A percentile compares a stretch with the other conserved stretches of the same genome.
Evolutionary conservation across 2,797 vertebrate genomes (phyloP).

Genomic region (Uromys caudimaculatus): DNA sequence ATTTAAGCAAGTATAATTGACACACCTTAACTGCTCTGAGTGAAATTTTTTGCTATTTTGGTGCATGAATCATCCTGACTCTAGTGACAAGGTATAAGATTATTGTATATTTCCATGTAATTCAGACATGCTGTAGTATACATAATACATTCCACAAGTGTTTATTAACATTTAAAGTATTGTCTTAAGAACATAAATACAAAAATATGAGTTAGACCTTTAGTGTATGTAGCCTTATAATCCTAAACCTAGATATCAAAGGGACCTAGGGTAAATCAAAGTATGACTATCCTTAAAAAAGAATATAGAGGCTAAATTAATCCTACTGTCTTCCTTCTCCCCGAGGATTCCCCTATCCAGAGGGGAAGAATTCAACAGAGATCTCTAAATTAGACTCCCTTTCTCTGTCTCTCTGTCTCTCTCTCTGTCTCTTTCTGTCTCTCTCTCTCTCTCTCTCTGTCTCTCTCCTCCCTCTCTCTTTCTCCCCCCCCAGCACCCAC

Average conservation of each 20-base stretch:
- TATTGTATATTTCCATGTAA: neutral
- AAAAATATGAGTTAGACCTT: neutral
- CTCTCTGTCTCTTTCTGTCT: neutral
- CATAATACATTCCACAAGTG: neutral
- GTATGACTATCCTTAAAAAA: neutral
- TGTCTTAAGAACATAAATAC: neutral
- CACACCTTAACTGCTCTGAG: neutral
- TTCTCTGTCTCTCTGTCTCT: neutral
- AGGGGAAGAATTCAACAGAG: too few relatives aligned
- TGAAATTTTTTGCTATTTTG: neutral
- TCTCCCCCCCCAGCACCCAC: accelerated
- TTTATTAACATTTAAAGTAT: neutral
- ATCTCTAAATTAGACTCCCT: neutral
- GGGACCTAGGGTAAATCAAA: neutral
- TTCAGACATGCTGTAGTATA: neutral
- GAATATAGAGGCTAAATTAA: neutral
- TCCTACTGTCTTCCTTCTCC: neutral
- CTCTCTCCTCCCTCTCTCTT: too few relatives aligned
- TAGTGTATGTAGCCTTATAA: neutral
- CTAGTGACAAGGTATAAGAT: neutral
- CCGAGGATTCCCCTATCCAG: neutral
- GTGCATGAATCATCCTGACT: neutral
- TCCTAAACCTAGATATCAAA: neutral
- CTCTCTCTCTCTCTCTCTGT: neutral
- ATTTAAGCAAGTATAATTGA: neutral